Base-by-base conservation (phyloP, 2,113 vertebrate genomes). In the Malurus cyaneus region DNA sequence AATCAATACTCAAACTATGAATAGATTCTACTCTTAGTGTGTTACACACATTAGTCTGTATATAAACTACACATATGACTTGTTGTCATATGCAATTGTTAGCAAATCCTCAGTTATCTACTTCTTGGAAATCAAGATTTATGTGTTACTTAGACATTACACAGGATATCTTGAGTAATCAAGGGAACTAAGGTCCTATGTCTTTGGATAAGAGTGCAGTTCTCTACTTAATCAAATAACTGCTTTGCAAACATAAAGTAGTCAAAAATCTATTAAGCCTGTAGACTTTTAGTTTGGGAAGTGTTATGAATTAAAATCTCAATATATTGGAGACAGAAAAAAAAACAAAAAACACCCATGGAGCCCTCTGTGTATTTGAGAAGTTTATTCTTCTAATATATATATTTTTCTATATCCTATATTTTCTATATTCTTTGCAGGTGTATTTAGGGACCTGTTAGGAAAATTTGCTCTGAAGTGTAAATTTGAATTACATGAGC, bases 291-390 rank as follows among this genome's bases (percentile, higher is more conserved):
- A 21, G 16, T 53, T 71, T 71, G 21, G 28, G 18, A 25, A 67
- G 1, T 16, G 5, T n/a, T 64, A 26, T 18, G 24, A 80, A 28
- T 4, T n/a, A 56, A 7, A 80, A 18, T 76, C 32, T 57, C 25
- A 80, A 46, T 4, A 14, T 39, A 34, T 1, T 25, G 2, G 19
- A 18, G 18, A 66, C 7, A 67, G 13, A 14, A 69, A 39, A 39
- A 39, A 39, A 14, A 69, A 32, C n/a, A 32, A 36, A 32, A 24
- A 7, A 0, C 5, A 25, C 11, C n/a, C n/a, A n/a, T 26, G 8
- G 66, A 3, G 16, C 4, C 6, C 5, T 54, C 57, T 31, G 5
- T 59, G 19, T 36, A 26, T 46, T 77, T 80, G 18, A 64, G 28
- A 80, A 57, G 9, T 50, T 59, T 59, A 46, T 59, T 54, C 9